A percentile compares a stretch with the other conserved stretches of the same genome.
phyloP scores from a whole-genome alignment of 2,888 invertebrate genomes.

The Amiota communis region DNA sequence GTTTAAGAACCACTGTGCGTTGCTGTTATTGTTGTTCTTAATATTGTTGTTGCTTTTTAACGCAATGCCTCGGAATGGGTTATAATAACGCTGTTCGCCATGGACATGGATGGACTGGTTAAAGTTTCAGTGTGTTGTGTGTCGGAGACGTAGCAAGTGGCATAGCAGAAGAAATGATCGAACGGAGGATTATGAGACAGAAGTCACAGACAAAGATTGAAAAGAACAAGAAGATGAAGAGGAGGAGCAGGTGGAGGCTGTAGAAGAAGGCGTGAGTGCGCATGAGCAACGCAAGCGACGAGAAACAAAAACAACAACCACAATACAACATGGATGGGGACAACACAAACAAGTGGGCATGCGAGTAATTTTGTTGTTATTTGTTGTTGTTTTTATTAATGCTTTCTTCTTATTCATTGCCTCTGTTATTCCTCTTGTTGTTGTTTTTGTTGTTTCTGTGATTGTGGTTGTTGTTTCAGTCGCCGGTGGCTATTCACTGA shows the following conservation, averaged over 20 bases:
- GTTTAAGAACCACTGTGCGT: neutral
- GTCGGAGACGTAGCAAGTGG: conserved; percentile 19
- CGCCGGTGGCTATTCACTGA: conserved; percentile 62
- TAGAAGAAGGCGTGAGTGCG: conserved; percentile 11
- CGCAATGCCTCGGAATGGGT: conserved; percentile 42
- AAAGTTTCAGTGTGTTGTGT: neutral
- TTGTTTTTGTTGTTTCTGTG: conserved; percentile 12
- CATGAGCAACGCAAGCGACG: conserved; percentile 23
- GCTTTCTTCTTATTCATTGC: conserved; percentile 22
- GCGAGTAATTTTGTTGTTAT: conserved; percentile 48
- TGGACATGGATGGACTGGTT: conserved; percentile 41
- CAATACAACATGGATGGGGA: conserved; percentile 38
- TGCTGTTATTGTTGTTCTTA: conserved; percentile 16
- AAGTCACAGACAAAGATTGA: conserved; percentile 21
- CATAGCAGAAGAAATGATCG: conserved; percentile 11
- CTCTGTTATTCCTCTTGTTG: neutral
- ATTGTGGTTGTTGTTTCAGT: conserved; percentile 43
- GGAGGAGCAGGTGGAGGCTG: conserved; percentile 36
- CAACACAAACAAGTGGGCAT: conserved; percentile 45
- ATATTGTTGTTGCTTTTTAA: conserved; percentile 42
- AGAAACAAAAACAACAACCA: conserved; percentile 36
- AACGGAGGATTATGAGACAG: conserved; percentile 27
- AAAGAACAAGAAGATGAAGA: neutral
- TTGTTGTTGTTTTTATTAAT: conserved; percentile 32
- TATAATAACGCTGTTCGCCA: conserved; percentile 45